Percentiles rank a stretch among this genome's conserved stretches.
These are phyloP conservation scores for Phymatocera aterrima DNA, from an alignment of 2,888 invertebrate genomes.

Conservation along the genomic window DNA sequence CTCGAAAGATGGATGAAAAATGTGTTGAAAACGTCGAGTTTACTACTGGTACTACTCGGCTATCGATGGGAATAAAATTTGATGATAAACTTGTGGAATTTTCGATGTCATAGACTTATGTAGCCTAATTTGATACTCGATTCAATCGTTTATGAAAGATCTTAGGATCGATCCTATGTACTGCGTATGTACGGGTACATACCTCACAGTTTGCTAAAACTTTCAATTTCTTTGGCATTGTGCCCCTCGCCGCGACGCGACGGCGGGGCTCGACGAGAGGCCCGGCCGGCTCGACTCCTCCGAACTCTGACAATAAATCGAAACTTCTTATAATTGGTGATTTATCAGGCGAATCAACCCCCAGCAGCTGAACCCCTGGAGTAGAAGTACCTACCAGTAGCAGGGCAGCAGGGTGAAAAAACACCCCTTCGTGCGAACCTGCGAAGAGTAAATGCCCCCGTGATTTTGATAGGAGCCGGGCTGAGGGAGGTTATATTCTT, in stretches of 20 bases:
- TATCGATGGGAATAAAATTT: no score
- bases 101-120: neutral
- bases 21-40: no score
- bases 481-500: neutral
- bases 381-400: neutral
- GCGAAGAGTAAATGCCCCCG: neutral
- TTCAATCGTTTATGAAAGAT: conserved; percentile 36
- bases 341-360: conserved; percentile 41
- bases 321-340: conserved; percentile 46
- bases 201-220: conserved; percentile 37
- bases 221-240: conserved; percentile 44
- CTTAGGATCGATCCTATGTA: conserved; percentile 11
- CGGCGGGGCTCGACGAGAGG: neutral
- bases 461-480: neutral
- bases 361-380: conserved; percentile 3
- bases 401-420: neutral
- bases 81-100: no score
- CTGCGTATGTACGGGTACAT: no score
- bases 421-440: conserved; percentile 3
- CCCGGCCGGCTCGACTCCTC: neutral
- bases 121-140: conserved; percentile 3
- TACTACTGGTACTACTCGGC: no score
- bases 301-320: conserved; percentile 46
- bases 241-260: neutral
- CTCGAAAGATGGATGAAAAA: no score